Conservation (phyloP, 2,888 invertebrate genomes). For the Macaria notata region DNA sequence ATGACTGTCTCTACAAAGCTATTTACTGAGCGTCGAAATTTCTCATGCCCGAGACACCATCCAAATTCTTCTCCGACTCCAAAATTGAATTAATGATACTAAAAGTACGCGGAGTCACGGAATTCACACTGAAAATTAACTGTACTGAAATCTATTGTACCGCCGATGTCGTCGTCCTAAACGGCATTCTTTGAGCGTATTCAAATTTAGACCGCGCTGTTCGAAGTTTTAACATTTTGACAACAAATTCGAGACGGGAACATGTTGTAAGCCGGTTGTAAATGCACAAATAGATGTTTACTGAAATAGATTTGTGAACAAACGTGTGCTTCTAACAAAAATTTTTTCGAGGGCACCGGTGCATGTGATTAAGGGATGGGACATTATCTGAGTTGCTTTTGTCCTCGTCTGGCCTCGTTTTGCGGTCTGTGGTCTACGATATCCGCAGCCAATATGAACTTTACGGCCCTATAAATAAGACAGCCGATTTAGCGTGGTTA, state of each 20-base stretch:
- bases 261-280: constrained; percentile 61
- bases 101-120: constrained; percentile 62
- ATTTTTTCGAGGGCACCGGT: constrained; percentile 76
- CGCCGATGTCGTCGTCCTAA: constrained; percentile 47
- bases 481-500: constrained; percentile 28
- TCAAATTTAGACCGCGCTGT: constrained; percentile 66
- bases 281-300: constrained; percentile 61
- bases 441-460: constrained; percentile 45
- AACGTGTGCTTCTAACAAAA: constrained; percentile 68
- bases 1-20: constrained; percentile 55
- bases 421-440: constrained; percentile 72
- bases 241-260: constrained; percentile 53
- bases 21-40: constrained; percentile 66
- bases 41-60: constrained; percentile 47
- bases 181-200: constrained; percentile 62
- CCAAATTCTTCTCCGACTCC: constrained; percentile 59
- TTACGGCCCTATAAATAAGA: constrained; percentile 49
- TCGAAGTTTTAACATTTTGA: constrained; percentile 61
- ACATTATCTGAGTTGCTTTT: constrained; percentile 75
- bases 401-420: constrained; percentile 66
- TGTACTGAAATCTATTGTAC: constrained; percentile 61
- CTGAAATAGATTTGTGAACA: constrained; percentile 65
- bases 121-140: constrained; percentile 62
- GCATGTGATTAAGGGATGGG: constrained; percentile 82
- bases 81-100: constrained; percentile 64